Percentiles rank a stretch among this genome's conserved stretches.
Evolutionary conservation across 2,113 vertebrate species (phyloP).

Genomic region (Geothlypis trichas): DNA sequence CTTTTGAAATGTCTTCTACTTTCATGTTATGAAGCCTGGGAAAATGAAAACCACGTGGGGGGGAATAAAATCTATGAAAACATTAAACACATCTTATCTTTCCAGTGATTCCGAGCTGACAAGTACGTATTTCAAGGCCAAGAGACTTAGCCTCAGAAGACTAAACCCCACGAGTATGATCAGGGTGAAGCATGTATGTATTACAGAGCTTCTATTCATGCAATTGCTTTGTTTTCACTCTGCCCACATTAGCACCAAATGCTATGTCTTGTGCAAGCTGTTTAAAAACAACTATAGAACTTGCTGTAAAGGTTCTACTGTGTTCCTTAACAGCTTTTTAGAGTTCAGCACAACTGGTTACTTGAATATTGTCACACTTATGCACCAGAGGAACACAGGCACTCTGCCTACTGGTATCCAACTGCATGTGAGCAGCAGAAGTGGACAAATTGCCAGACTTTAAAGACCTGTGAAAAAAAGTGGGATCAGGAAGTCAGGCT

Average conservation of each 20-base stretch:
- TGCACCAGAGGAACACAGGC: background rate
- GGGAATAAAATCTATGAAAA: background rate
- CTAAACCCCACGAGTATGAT: background rate
- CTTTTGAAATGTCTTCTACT: background rate
- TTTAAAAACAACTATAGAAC: background rate
- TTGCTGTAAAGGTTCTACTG: background rate
- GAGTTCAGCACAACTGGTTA: background rate
- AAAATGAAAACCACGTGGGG: background rate
- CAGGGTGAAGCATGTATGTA: background rate
- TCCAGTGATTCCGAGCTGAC: background rate
- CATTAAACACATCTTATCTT: background rate
- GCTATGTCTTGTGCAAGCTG: background rate
- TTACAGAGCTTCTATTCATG: background rate
- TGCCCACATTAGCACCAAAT: background rate
- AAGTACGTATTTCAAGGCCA: background rate
- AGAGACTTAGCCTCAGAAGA: background rate
- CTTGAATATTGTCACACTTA: background rate
- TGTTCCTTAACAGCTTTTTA: background rate
- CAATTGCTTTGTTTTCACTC: background rate
- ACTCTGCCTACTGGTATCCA: background rate
- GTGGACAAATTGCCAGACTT: background rate
- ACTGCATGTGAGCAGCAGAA: background rate
- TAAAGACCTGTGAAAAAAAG: slow-evolving; percentile 1
- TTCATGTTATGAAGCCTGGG: background rate
- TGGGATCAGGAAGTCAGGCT: background rate